Evolutionary conservation across 2,888 invertebrate species (phyloP), one percentile per base, ranked within the genome.

Genomic region (Vannuccia rotundouncinata): DNA sequence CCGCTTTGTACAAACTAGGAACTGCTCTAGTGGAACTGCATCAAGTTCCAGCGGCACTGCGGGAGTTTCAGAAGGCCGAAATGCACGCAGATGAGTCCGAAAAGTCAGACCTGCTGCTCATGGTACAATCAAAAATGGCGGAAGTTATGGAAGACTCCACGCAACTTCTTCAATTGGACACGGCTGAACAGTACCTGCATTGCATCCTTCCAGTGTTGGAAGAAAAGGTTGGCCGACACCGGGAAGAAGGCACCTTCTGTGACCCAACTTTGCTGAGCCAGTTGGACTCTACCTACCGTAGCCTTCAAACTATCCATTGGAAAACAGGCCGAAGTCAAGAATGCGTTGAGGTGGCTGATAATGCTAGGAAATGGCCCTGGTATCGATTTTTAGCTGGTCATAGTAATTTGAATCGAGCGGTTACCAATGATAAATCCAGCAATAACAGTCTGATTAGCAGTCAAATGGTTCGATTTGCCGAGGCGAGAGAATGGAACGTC

Each of bases 41-140:
- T 5, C 5, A 22, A 2, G 1, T n/a, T 75, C 75, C 2, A 25
- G 5, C 29, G 13, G 75, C 75, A 2, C 31, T 75, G 5, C 5
- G 13, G 2, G 29, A 75, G 29, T 29, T 25, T 29, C 75, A 75
- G 22, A 31, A 75, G 29, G 75, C 75, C 1, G 75, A 75, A 25
- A 75, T 75, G 75, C 31, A 75, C 75, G 31, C 75, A 2, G 75
- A 75, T 22, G 75, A 75, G 5, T 22, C 29, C 2, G 75, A 75
- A 31, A 22, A 75, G 5, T 2, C 75, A 2, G 66, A 66, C 22
- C 66, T 66, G 10, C 75, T 75, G 30, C 13, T 31, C 5, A 31
- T 2, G 13, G 31, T 75, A 27, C 75, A 75, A 29, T 5, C 29
- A 2, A 31, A 29, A n/a, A 75, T 75, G 75, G 75, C 75, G 2